phyloP scores from a whole-genome alignment of 1,140 invertebrate species.

The Marisa cornuarietis region DNA sequence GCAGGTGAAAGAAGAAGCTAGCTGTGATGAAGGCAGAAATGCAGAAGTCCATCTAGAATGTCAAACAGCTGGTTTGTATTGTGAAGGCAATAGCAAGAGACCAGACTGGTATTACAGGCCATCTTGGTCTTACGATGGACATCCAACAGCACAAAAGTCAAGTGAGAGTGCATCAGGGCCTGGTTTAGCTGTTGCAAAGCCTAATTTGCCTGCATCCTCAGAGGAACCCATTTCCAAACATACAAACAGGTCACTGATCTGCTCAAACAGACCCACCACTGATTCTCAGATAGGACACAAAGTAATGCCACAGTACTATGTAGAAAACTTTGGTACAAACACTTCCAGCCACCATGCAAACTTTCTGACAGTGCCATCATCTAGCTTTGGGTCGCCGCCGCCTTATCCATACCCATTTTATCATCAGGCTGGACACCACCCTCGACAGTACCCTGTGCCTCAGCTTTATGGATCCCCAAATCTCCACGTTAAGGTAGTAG shows the following conservation, averaged over 20 bases:
- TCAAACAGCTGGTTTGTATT: background rate
- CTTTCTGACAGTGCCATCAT: background rate
- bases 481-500: conserved; percentile 6
- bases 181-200: too few relatives aligned
- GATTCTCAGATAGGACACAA: too few relatives aligned
- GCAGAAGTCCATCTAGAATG: background rate
- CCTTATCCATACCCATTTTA: conserved; percentile 13
- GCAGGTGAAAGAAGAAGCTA: conserved; percentile 12
- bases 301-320: too few relatives aligned
- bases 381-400: background rate
- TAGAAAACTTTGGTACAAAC: too few relatives aligned
- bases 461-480: background rate
- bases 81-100: background rate
- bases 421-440: background rate
- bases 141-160: background rate
- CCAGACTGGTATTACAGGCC: background rate
- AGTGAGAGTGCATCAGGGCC: background rate
- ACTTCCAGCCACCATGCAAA: too few relatives aligned
- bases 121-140: conserved; percentile 7
- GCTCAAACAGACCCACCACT: too few relatives aligned
- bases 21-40: background rate
- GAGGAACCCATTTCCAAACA: too few relatives aligned
- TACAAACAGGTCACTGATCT: too few relatives aligned
- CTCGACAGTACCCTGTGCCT: conserved; percentile 8
- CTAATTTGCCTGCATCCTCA: too few relatives aligned